Evolutionary conservation across 2,888 invertebrate genomes (phyloP), one percentile per base, ranked within the genome.

Genomic region (Argyresthia albistria): DNA sequence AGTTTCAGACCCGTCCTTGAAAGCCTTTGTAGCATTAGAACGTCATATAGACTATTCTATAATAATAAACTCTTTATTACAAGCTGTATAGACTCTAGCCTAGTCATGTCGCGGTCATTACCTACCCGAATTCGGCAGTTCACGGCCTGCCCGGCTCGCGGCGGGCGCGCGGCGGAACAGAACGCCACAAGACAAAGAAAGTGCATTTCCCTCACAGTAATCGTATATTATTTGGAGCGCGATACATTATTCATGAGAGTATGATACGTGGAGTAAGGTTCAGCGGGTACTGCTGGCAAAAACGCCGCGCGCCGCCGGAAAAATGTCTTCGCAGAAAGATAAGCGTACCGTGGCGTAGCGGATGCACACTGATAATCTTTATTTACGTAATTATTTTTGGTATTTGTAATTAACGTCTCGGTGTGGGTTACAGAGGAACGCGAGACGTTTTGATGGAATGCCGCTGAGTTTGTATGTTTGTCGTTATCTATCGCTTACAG

Each of bases 201-300:
- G 80, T 80, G 82, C 80, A 80, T 80, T 80, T 83, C 80, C 76
- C 75, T 63, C 60, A 62, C 63, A 36, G 50, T 50, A 50, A 50
- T 50, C 68, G 76, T 73, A 59, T 57, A 59, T 59, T 59, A 59
- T 59, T 59, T 59, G 59, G 59, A 59, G 59, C 59, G 55, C 53
- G 25, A 70, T 82, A 69, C 76, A 82, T 83, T 80, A 84, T 83
- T 76, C 82, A 83, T 82, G 76, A 77, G 72, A 62, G 71, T 76
- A 76, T 80, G 80, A 82, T 81, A 82, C 80, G 78, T 66, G 70
- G 70, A 74, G 76, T 73, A 73, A 77, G 78, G 79, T 76, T 76
- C 75, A 74, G 63, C 54, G 57, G 39, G 79, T 78, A 82, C 69
- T 61, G 78, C 65, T 63, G 47, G 66, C 69, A 66, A 25, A 25